Evolutionary conservation across 1,140 invertebrate species (phyloP).

Genomic region (Parapsyche elsis): DNA sequence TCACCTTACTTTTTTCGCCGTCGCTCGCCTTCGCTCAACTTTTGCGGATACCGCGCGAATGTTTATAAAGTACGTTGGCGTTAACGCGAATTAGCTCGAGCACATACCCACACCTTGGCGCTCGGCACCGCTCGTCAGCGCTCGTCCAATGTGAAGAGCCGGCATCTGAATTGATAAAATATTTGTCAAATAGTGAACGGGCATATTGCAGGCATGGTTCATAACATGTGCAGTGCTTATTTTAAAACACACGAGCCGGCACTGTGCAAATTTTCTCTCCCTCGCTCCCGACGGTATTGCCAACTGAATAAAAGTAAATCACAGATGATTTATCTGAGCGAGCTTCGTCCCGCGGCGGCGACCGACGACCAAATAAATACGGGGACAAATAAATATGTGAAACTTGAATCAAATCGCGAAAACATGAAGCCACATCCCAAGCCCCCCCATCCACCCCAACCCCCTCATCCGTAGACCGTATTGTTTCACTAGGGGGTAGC

Average conservation of each 20-base stretch:
- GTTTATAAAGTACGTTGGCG: too few species aligned
- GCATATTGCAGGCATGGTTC: too few species aligned
- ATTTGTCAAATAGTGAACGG: too few species aligned
- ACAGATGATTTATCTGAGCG: slow-evolving; percentile 55
- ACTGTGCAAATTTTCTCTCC: slow-evolving; percentile 26
- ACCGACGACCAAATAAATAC: slow-evolving; percentile 49
- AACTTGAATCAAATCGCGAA: slow-evolving; percentile 54
- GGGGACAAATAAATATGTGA: slow-evolving; percentile 41
- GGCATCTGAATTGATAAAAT: too few species aligned
- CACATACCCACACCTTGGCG: too few species aligned
- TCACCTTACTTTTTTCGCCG: too few species aligned
- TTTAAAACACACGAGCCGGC: not conserved
- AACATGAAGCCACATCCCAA: slow-evolving; percentile 26
- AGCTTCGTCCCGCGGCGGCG: slow-evolving; percentile 44
- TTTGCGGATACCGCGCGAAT: too few species aligned
- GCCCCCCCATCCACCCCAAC: not conserved
- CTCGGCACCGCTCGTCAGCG: too few species aligned
- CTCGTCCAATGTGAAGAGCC: too few species aligned
- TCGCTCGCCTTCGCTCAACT: too few species aligned
- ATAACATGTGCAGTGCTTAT: too few species aligned
- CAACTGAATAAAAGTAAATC: slow-evolving; percentile 57
- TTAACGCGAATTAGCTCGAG: too few species aligned
- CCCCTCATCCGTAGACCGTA: slow-evolving; percentile 10
- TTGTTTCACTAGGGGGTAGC: slow-evolving; percentile 16
- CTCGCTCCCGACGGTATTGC: slow-evolving; percentile 51